Percentiles rank a stretch among this genome's conserved stretches.
phyloP scores from a whole-genome alignment of 2,888 invertebrate genomes.

The Myopa tessellatipennis region DNA sequence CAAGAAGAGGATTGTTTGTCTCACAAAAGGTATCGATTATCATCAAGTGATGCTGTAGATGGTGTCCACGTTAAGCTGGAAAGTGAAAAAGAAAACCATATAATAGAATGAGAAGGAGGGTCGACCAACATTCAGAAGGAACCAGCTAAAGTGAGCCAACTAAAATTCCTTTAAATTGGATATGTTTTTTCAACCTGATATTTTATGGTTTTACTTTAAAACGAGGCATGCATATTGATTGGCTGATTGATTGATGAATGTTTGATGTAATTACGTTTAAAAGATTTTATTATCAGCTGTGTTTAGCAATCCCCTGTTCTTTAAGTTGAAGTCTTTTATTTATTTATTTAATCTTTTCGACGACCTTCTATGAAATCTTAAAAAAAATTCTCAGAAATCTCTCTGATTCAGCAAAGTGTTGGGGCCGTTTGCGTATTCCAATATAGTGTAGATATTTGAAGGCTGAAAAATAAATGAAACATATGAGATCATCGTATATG shows the following conservation, averaged over 20 bases:
- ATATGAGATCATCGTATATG: too few species aligned
- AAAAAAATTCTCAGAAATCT: slow-evolving; percentile 18
- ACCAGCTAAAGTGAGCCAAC: not conserved
- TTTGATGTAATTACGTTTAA: not conserved
- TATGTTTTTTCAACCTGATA: not conserved
- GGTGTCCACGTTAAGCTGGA: slow-evolving; percentile 28
- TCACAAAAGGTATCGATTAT: slow-evolving; percentile 35
- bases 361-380: not conserved
- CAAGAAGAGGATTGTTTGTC: slow-evolving; percentile 30
- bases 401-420: not conserved
- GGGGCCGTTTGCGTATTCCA: too few species aligned
- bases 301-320: too few species aligned
- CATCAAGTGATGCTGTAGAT: slow-evolving; percentile 16
- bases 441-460: too few species aligned
- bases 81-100: not conserved
- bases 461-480: too few species aligned
- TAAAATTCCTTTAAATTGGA: not conserved
- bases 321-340: too few species aligned
- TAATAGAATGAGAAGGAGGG: not conserved
- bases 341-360: not conserved
- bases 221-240: slow-evolving; percentile 28
- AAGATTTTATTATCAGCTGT: not conserved
- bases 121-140: not conserved
- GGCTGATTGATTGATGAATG: slow-evolving; percentile 32
- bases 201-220: not conserved